Evolutionary conservation across 2,797 vertebrate species (phyloP).

Genomic region (Eremophila alpestris): DNA sequence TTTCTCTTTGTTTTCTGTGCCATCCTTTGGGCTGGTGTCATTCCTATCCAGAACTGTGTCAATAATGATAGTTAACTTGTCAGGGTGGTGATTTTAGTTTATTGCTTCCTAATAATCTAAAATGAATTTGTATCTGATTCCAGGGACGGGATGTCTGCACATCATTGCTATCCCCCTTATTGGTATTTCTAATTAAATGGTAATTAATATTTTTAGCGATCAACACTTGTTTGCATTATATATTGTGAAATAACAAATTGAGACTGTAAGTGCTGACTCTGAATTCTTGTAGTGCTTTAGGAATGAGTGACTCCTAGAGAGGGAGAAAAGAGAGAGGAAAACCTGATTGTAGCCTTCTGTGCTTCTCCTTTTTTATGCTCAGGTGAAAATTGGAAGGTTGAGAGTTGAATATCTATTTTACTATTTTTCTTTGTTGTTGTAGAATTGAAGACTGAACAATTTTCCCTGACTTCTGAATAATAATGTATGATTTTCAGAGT

Average conservation of each 20-base stretch:
- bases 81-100: not conserved
- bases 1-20: not conserved
- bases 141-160: not conserved
- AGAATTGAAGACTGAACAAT: not conserved
- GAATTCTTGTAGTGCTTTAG: not conserved
- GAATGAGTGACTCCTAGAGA: not conserved
- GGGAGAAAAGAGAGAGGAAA: not conserved
- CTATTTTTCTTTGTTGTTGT: not conserved
- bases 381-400: not conserved
- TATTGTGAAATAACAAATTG: not conserved
- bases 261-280: not conserved
- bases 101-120: conserved; percentile 22
- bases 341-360: not conserved
- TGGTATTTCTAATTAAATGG: conserved; percentile 49
- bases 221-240: not conserved
- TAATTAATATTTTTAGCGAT: conserved; percentile 40
- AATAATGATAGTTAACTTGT: not conserved
- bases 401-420: not conserved
- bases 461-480: not conserved
- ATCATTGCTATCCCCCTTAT: not conserved
- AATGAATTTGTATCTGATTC: conserved; percentile 43
- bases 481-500: not conserved
- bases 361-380: not conserved
- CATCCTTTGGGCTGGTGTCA: not conserved
- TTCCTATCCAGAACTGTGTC: not conserved